Base-by-base conservation (phyloP, 2,888 invertebrate species). In the Calameuta pallipes region DNA sequence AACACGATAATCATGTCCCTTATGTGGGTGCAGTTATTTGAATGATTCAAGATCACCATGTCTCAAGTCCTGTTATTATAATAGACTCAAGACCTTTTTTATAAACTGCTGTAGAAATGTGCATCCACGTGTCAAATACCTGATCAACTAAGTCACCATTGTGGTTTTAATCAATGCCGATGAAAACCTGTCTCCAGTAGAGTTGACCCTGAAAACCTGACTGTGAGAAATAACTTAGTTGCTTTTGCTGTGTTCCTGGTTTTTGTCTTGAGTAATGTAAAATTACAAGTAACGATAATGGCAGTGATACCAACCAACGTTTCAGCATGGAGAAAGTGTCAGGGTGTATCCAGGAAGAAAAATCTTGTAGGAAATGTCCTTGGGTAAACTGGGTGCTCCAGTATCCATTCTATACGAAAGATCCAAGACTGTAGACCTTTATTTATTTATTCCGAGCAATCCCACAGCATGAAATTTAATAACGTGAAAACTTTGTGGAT, bases 1-100 rank as follows among this genome's bases (percentile, higher is more conserved):
- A 87, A 87, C 83, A 80, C 83, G 86, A 87, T 86, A 87, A 83
- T 84, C 86, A 85, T 84, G 87, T 85, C 86, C 87, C 82, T 85
- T 86, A 74, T 74, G 74, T 36, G 34, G 74, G 74, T 74, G 36
- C 15, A 34, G 71, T 30, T 71, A 71, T 34, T 71, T 11, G 30
- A 34, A 71, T 56, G 56, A 56, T 56, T 56, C 56, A 56, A 56
- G 56, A 56, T 23, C 56, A 23, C 23, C 23, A 23, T 56, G 56
- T 56, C 56, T 56, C 56, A 9, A 56, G 56, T 56, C 56, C 56
- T 56, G 56, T 56, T 56, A 56, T 56, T 56, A 56, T 56, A 23
- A 9, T 56, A 56, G 56, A 9, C 23, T 56, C 56, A 56, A 56
- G 56, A 56, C 23, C 56, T 56, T 56, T 23, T 56, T 56, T 23